Evolutionary conservation across 2,113 vertebrate species (phyloP).

Genomic region (Tinamus guttatus): DNA sequence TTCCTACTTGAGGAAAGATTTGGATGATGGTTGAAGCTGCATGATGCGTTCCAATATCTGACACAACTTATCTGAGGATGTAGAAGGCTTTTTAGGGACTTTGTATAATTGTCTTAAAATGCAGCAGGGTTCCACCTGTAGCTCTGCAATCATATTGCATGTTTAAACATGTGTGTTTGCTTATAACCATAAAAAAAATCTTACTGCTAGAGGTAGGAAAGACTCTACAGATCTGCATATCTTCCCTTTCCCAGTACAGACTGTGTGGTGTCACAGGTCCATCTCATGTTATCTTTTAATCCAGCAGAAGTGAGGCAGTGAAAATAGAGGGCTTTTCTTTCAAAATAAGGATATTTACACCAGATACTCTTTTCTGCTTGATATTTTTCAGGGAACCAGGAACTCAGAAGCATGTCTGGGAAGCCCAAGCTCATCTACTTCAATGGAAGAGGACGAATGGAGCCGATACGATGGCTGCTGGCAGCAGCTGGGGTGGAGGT

Average conservation of each 20-base stretch:
- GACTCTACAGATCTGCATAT: neutral
- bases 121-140: neutral
- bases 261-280: neutral
- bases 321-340: neutral
- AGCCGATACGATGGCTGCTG: constrained; percentile 89
- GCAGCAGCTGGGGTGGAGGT: constrained; percentile 88
- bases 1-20: neutral
- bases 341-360: neutral
- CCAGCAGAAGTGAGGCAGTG: neutral
- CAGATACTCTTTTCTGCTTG: neutral
- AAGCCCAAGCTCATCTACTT: constrained; percentile 86
- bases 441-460: constrained; percentile 91
- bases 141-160: neutral
- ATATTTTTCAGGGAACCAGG: constrained; percentile 39
- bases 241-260: neutral
- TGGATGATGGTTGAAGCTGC: neutral
- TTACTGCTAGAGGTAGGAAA: neutral
- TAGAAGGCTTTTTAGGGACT: neutral
- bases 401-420: constrained; percentile 74
- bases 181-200: neutral
- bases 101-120: neutral
- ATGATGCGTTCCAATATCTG: fast-evolving
- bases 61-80: neutral
- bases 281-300: neutral
- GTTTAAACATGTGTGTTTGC: neutral